Evolutionary conservation across 2,797 vertebrate species (phyloP), one percentile per base, ranked within the genome.

Genomic region (Scarus forsteni): DNA sequence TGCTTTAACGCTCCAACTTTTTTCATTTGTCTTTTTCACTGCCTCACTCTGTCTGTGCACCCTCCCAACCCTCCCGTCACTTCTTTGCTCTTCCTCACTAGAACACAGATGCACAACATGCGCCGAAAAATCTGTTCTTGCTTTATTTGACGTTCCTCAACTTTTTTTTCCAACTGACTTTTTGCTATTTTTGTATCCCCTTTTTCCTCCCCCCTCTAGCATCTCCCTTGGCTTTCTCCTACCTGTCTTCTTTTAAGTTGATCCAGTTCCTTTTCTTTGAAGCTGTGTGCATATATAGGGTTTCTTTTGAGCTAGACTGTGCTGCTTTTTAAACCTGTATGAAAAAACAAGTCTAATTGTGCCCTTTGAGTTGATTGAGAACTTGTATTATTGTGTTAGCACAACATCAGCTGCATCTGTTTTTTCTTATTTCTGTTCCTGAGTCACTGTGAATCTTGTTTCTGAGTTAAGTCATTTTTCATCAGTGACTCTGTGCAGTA

Each of bases 61-160:
- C 46, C 27, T 12, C 0, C 3, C n/a, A 42, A 2, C 42, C 2
- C 42, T 0, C 6, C 19, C 55, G 6, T 39, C 42, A 16, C 14
- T 55, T 71, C 44, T 48, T 13, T 45, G 54, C n/a, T 66, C 40
- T 9, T 61, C 53, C 60, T 73, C 27, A 27, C 62, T 15, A 58
- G 15, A 19, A 80, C 59, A 83, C 78, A 65, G 62, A 81, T 82
- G 84, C 66, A 81, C 51, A 63, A 62, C 79, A 84, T 69, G 64
- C 35, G 2, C 59, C 38, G 1, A 77, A 80, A 82, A 79, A 78
- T 71, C 79, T 69, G 73, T 40, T 80, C 44, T 66, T 77, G 42
- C 55, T 81, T 70, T 36, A 43, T 35, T 68, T 68, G 43, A 43
- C 74, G 70, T 84, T 67, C 75, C 65, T 72, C 11, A 10, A 50